Conservation (phyloP, 2,888 invertebrate genomes). For the Netelia inedita region DNA sequence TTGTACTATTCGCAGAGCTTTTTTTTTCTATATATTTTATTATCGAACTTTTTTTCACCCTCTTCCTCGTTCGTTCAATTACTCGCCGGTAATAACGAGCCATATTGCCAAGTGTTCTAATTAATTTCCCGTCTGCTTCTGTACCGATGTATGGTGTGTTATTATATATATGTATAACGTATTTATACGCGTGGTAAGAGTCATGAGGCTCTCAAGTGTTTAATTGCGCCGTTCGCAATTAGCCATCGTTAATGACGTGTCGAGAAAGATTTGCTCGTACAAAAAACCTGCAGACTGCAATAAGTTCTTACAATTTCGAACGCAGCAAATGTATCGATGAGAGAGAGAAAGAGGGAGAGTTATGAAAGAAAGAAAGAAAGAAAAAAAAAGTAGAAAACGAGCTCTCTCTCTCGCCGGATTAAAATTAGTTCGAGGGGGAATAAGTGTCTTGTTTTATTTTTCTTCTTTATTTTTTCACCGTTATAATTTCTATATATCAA, state of each 20-base stretch:
- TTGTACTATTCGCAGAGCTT: not conserved
- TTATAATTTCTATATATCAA: not conserved
- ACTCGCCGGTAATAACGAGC: constrained; percentile 38
- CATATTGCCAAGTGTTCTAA: constrained; percentile 39
- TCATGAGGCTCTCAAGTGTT: constrained; percentile 48
- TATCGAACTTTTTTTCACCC: constrained; percentile 17
- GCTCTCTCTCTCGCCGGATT: constrained; percentile 28
- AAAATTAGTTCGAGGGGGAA: constrained; percentile 12
- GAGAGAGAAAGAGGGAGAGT: not conserved
- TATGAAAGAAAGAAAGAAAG: constrained; percentile 11
- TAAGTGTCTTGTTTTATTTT: not conserved
- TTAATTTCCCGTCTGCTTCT: constrained; percentile 42
- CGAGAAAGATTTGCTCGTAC: constrained; percentile 23
- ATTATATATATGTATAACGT: not conserved
- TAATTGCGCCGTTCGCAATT: constrained; percentile 54
- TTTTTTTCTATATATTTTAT: not conserved
- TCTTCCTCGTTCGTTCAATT: constrained; percentile 4
- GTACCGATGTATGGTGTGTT: not conserved
- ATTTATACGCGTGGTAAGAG: constrained; percentile 32
- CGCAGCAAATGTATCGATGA: constrained; percentile 11
- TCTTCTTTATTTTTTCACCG: constrained; percentile 9
- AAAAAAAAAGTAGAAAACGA: constrained; percentile 27
- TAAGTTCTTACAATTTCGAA: not conserved
- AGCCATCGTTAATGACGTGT: constrained; percentile 38
- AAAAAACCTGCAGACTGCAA: not conserved